phyloP scores from a whole-genome alignment of 2,888 invertebrate species.

The Hoplodrina ambigua region DNA sequence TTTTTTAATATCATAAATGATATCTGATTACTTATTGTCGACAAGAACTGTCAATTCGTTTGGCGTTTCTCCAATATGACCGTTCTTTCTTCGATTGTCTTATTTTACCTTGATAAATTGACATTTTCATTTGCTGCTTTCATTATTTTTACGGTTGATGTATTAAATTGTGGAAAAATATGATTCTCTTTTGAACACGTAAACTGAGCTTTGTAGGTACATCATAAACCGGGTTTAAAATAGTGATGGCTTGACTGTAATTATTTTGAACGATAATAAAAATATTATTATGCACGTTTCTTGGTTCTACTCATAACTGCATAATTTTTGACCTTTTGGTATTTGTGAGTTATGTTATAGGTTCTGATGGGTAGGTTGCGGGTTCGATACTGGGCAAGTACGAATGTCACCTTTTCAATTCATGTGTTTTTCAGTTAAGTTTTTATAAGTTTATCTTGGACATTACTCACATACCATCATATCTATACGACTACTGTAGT shows the following conservation, averaged over 20 bases:
- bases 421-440: no score
- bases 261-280: slow-evolving; percentile 18
- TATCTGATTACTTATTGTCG: slow-evolving; percentile 54
- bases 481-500: neutral
- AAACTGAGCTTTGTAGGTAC: neutral
- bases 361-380: neutral
- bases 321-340: neutral
- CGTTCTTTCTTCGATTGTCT: slow-evolving; percentile 49
- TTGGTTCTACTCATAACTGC: neutral
- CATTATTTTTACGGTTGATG: slow-evolving; percentile 42
- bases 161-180: slow-evolving; percentile 13
- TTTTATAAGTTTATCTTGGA: no score
- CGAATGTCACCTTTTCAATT: neutral
- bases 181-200: slow-evolving; percentile 8
- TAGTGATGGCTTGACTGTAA: slow-evolving; percentile 9
- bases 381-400: no score
- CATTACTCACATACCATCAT: no score
- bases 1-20: slow-evolving; percentile 50
- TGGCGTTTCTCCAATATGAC: slow-evolving; percentile 57
- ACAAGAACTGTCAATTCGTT: slow-evolving; percentile 60
- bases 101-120: slow-evolving; percentile 53
- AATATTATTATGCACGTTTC: slow-evolving; percentile 21
- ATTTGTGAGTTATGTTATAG: slow-evolving; percentile 9
- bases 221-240: slow-evolving; percentile 17
- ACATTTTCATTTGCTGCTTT: slow-evolving; percentile 46